These are phyloP conservation scores for Anguilla obscura DNA, from an alignment of 2,797 vertebrate species.

Conservation along the genomic window DNA sequence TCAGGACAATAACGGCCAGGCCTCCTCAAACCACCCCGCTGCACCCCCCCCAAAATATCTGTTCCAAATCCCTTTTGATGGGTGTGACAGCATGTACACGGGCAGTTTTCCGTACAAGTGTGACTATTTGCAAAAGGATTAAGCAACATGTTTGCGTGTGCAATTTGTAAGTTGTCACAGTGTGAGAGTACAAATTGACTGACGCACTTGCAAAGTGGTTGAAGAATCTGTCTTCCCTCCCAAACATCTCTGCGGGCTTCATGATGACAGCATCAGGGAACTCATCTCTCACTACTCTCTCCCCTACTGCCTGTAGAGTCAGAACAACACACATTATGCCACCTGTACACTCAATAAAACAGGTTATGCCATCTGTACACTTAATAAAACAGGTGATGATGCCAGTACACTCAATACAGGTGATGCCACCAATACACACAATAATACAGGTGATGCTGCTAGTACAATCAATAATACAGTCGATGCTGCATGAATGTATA, in stretches of 20 bases:
- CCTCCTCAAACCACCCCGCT: too few species aligned
- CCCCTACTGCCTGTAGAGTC: constrained; percentile 83
- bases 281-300: constrained; percentile 80
- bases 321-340: constrained; percentile 14
- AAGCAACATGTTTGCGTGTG: not conserved
- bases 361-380: not conserved
- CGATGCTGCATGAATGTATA: not conserved
- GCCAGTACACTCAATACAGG: not conserved
- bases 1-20: too few species aligned
- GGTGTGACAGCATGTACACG: too few species aligned
- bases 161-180: not conserved
- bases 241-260: constrained; percentile 91
- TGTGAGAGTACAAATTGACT: not conserved
- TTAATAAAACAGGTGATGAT: not conserved
- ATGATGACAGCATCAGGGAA: constrained; percentile 90
- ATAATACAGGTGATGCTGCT: not conserved
- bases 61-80: too few species aligned
- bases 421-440: not conserved
- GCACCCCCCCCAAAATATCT: too few species aligned
- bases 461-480: not conserved
- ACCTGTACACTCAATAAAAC: not conserved
- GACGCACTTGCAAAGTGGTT: constrained; percentile 89
- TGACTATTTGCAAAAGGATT: too few species aligned
- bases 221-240: constrained; percentile 91
- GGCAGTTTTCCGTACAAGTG: too few species aligned